Percentiles rank a stretch among this genome's conserved stretches.
Evolutionary conservation across 64 coral and sea anemone species (phyloP).

Genomic region (Pachyseris speciosa): DNA sequence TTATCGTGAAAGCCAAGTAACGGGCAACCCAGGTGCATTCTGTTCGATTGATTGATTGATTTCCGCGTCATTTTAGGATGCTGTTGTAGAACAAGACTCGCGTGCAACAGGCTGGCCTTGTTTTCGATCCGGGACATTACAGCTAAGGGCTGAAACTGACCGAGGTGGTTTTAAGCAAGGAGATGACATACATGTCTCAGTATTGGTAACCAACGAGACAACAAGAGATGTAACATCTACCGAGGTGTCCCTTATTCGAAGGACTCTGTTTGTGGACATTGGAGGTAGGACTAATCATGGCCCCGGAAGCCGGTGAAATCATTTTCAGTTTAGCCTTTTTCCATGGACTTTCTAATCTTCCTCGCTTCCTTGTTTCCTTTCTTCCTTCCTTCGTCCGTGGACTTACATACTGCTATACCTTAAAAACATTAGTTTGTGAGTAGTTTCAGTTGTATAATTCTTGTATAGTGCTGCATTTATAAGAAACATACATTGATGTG

Average conservation of each 20-base stretch:
- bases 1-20: too few species aligned
- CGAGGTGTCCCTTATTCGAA: constrained; percentile 36
- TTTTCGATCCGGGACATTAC: constrained; percentile 14
- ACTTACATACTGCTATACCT: too few species aligned
- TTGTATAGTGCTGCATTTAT: too few species aligned
- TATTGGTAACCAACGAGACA: constrained; percentile 33
- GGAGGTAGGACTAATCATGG: constrained; percentile 7
- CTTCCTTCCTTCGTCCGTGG: too few species aligned
- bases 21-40: too few species aligned
- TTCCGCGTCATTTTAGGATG: neutral
- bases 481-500: too few species aligned
- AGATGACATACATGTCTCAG: neutral
- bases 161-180: constrained; percentile 30
- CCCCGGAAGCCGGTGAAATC: too few species aligned
- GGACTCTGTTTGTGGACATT: constrained; percentile 19
- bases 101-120: neutral
- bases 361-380: too few species aligned
- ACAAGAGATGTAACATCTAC: neutral
- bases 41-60: neutral
- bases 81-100: neutral
- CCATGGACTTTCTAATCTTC: too few species aligned
- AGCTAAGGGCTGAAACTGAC: neutral
- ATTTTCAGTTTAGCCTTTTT: too few species aligned
- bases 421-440: too few species aligned
- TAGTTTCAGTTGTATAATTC: too few species aligned